A percentile compares a stretch with the other conserved stretches of the same genome.
These are phyloP conservation scores for Sebastes flavidus DNA, from an alignment of 2,797 vertebrate genomes.

Conservation along the genomic window DNA sequence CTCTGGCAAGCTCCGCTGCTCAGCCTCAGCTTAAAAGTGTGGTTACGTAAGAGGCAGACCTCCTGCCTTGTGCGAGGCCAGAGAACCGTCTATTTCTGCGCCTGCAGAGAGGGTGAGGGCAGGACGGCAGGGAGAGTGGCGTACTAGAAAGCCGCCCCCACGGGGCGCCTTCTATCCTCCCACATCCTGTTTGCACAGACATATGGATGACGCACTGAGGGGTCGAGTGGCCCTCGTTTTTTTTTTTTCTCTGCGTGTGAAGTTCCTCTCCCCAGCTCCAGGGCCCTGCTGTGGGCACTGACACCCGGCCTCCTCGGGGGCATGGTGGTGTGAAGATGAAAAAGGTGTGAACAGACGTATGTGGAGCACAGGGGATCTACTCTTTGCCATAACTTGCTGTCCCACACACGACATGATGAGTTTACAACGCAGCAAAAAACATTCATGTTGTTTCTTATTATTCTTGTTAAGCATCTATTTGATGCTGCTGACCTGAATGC, in stretches of 20 bases:
- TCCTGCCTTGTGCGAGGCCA: constrained; percentile 52
- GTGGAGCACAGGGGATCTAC: not conserved
- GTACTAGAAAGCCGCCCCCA: constrained; percentile 69
- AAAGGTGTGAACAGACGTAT: constrained; percentile 42
- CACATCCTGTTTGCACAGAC: constrained; percentile 81
- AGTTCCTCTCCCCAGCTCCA: constrained; percentile 23
- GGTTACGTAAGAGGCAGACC: constrained; percentile 69
- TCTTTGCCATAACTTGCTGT: constrained; percentile 3
- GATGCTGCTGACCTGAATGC: not conserved
- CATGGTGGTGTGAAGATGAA: constrained; percentile 23
- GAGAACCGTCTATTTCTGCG: constrained; percentile 72
- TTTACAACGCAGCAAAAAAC: not conserved
- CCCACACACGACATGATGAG: not conserved
- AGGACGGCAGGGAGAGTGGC: constrained; percentile 69
- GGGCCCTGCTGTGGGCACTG: constrained; percentile 17
- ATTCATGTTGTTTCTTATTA: not conserved
- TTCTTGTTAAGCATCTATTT: not conserved
- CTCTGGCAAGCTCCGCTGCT: constrained; percentile 46
- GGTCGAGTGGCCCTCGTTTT: constrained; percentile 57
- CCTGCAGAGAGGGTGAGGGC: constrained; percentile 71
- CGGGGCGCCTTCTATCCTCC: constrained; percentile 68
- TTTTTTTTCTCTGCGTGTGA: constrained; percentile 31
- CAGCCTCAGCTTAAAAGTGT: constrained; percentile 57
- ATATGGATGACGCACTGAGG: constrained; percentile 77
- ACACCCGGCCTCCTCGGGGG: constrained; percentile 20